phyloP scores from a whole-genome alignment of 2,113 vertebrate species.

The Hyaena hyaena region DNA sequence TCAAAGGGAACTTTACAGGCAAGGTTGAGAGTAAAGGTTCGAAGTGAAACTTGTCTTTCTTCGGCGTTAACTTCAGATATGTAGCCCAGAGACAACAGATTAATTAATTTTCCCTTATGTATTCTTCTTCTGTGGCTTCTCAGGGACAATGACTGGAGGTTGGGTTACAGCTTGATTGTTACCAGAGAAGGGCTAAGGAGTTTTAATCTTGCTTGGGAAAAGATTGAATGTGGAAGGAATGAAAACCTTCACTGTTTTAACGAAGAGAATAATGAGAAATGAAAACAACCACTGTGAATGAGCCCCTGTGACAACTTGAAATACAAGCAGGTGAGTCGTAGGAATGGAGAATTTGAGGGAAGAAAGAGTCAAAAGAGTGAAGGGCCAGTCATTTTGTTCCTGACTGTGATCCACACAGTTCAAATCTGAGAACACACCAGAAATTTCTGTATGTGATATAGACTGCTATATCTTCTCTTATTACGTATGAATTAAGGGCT shows the following conservation, averaged over 20 bases:
- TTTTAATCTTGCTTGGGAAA: neutral
- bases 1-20: neutral
- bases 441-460: neutral
- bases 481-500: neutral
- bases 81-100: neutral
- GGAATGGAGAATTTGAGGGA: neutral
- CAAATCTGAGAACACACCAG: neutral
- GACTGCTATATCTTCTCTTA: neutral
- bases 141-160: neutral
- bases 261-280: neutral
- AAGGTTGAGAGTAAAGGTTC: neutral
- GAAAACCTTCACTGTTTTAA: neutral
- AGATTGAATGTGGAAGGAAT: neutral
- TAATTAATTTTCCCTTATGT: neutral
- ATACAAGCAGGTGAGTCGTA: neutral
- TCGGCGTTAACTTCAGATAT: neutral
- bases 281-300: neutral
- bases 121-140: neutral
- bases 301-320: neutral
- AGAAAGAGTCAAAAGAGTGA: neutral
- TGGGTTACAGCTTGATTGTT: neutral
- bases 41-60: neutral
- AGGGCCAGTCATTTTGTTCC: neutral
- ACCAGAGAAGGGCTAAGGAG: neutral
- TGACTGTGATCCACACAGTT: neutral